These are phyloP conservation scores for Drosophila percnosoma DNA, from an alignment of 2,888 invertebrate genomes.

Conservation along the genomic window DNA sequence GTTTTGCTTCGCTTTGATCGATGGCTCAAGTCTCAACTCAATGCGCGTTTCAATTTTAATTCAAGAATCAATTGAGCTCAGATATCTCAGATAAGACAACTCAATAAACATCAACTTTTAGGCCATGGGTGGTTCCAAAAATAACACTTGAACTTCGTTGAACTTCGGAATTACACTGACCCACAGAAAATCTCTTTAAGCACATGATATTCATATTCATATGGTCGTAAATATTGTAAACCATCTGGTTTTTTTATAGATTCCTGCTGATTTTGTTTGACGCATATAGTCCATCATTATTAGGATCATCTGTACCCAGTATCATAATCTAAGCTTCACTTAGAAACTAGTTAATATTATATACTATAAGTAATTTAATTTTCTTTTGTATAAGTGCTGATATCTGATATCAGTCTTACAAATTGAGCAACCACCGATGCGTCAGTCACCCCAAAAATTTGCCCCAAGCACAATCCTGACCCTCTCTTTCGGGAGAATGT, in stretches of 20 bases:
- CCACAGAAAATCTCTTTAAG: background rate
- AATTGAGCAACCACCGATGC: constrained; percentile 15
- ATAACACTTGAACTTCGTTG: background rate
- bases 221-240: background rate
- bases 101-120: constrained; percentile 20
- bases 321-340: background rate
- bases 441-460: constrained; percentile 21
- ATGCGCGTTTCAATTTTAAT: constrained; percentile 6
- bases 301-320: background rate
- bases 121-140: constrained; percentile 10
- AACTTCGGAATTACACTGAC: background rate
- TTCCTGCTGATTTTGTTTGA: background rate
- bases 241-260: background rate
- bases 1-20: constrained; percentile 18
- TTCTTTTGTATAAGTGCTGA: background rate
- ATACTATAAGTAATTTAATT: background rate
- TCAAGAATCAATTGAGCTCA: constrained; percentile 19
- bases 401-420: constrained; percentile 7
- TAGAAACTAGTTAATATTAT: background rate
- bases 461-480: constrained; percentile 25
- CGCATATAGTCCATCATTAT: background rate
- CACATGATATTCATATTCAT: background rate
- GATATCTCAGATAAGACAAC: constrained; percentile 32
- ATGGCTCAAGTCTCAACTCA: constrained; percentile 10
- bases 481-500: constrained; percentile 30